phyloP scores from a whole-genome alignment of 1,140 invertebrate species.

The Pseudomyrmex pallidus region DNA sequence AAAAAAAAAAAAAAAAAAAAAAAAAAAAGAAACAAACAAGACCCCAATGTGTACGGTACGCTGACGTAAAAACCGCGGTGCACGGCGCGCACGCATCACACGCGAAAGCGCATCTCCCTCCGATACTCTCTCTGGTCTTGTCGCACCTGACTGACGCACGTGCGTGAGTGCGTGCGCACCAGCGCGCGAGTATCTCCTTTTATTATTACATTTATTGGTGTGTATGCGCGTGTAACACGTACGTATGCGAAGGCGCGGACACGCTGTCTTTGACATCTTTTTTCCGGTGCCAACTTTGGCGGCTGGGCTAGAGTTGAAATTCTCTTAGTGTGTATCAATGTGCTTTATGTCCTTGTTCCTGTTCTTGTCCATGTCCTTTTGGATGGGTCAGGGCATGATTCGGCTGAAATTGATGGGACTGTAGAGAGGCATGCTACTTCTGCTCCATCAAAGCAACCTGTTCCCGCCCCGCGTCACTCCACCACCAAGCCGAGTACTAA shows the following conservation, averaged over 20 bases:
- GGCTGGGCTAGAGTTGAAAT: constrained; percentile 82
- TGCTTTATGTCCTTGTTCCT: constrained; percentile 86
- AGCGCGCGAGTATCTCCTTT: constrained; percentile 37
- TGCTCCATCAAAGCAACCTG: constrained; percentile 83
- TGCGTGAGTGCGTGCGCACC: constrained; percentile 59
- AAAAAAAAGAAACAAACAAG: constrained; percentile 55
- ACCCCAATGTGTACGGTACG: too few species aligned
- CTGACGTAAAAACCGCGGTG: constrained; percentile 59
- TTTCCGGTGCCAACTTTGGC: constrained; percentile 75
- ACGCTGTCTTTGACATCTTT: constrained; percentile 67
- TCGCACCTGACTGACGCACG: background rate
- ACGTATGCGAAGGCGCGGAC: constrained; percentile 67
- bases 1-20: constrained; percentile 42
- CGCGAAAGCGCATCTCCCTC: constrained; percentile 16
- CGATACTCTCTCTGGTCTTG: background rate
- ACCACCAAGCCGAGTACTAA: constrained; percentile 78
- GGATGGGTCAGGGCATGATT: constrained; percentile 85
- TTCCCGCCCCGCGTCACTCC: constrained; percentile 82
- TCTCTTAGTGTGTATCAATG: constrained; percentile 85
- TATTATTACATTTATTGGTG: constrained; percentile 22
- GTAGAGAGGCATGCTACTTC: constrained; percentile 85
- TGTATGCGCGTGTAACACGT: constrained; percentile 53
- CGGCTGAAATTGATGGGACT: constrained; percentile 85
- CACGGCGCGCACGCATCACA: constrained; percentile 60
- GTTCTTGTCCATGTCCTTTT: constrained; percentile 85